Evolutionary conservation across 2,113 vertebrate genomes (phyloP), one percentile per base, ranked within the genome.

Genomic region (Hypomesus transpacificus): DNA sequence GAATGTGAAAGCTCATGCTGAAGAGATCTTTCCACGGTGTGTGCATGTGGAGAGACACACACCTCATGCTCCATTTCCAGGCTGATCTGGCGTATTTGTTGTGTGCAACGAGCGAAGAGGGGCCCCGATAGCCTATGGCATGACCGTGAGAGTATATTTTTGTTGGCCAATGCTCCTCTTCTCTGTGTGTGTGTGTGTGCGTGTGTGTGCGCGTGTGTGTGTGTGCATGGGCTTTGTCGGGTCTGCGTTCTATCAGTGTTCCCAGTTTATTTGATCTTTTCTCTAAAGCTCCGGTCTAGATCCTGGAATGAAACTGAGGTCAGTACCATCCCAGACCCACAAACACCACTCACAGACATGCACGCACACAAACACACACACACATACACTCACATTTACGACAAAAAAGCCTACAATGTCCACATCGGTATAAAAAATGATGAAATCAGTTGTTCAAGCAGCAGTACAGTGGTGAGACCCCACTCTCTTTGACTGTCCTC

Each of bases 171-270:
- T 50, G 22, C 17, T 16, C 2, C 54, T 67, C 51, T 28, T 68
- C 20, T 71, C 20, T 75, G 59, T 69, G 53, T 58, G 61, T 74
- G 71, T 70, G 39, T 72, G 68, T 7, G 31, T 34, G 31, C 1
- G 73, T 68, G 52, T 74, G 46, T 72, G 59, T 67, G 70, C 20
- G 73, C 62, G 5, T 56, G 62, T 61, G 20, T 58, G 56, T 74
- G 70, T 70, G 39, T 74, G 68, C 64, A 7, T 74, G 24, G 11
- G 52, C 57, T 34, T n/a, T 24, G 28, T 56, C 62, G 58, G 54
- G 76, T 69, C 51, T 24, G 61, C 50, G 34, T 62, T 77, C 73
- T 56, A 74, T 81, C 76, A 78, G 75, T 66, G 72, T 66, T 81
- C 39, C 39, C 8, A 46, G 39, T 62, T 68, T 66, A 39, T 75